Conservation (phyloP, 1,140 invertebrate genomes). For the Heliconius congener region DNA sequence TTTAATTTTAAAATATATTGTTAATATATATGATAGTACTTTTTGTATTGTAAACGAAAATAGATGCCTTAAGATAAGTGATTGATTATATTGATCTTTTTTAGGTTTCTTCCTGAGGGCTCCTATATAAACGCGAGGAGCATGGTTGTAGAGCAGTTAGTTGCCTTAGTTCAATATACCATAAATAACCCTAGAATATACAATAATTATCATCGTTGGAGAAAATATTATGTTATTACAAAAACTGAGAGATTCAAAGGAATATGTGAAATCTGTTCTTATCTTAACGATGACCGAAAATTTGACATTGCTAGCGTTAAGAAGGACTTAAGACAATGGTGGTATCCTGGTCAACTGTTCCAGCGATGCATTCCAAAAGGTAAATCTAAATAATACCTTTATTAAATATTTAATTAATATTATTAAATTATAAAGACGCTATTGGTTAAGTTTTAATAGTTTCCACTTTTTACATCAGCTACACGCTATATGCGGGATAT, state of each 20-base stretch:
- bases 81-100: slow-evolving; percentile 18
- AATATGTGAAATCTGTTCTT: slow-evolving; percentile 57
- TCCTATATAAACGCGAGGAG: slow-evolving; percentile 60
- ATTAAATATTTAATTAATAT: too few relatives aligned
- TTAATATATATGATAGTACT: neutral
- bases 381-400: neutral
- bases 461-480: too few relatives aligned
- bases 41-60: too few relatives aligned
- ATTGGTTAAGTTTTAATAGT: too few relatives aligned
- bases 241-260: slow-evolving; percentile 43
- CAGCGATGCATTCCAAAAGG: slow-evolving; percentile 54
- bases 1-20: neutral
- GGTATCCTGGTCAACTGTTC: slow-evolving; percentile 48
- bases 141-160: slow-evolving; percentile 45
- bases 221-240: slow-evolving; percentile 53
- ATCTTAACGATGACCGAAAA: slow-evolving; percentile 48
- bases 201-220: slow-evolving; percentile 56
- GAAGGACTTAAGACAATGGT: slow-evolving; percentile 62
- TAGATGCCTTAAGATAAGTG: too few relatives aligned
- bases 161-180: slow-evolving; percentile 48
- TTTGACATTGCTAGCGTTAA: slow-evolving; percentile 39
- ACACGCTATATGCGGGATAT: too few relatives aligned
- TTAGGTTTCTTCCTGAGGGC: slow-evolving; percentile 66
- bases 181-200: slow-evolving; percentile 55
- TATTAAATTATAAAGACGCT: too few relatives aligned